Evolutionary conservation across 2,113 vertebrate species (phyloP).

Genomic region (Gavia stellata): DNA sequence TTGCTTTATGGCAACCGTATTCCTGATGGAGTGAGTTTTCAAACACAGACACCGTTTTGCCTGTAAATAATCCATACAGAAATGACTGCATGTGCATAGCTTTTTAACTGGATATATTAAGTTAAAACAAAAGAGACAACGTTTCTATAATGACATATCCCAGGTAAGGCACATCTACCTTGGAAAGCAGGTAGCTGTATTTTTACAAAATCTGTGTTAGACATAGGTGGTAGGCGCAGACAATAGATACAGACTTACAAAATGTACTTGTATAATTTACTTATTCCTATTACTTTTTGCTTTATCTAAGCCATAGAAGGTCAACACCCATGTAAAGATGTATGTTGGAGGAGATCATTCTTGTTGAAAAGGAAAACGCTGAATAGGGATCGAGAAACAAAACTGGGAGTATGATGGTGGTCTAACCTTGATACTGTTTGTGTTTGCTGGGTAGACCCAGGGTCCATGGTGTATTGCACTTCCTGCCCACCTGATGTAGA

Average conservation of each 20-base stretch:
- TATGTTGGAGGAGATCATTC: not conserved
- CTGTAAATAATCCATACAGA: not conserved
- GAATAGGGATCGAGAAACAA: not conserved
- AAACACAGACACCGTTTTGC: not conserved
- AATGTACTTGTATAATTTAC: not conserved
- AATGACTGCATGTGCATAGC: not conserved
- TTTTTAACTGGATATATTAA: not conserved
- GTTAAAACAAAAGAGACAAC: not conserved
- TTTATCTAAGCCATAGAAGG: not conserved
- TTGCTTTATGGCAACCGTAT: not conserved
- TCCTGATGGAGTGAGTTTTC: not conserved
- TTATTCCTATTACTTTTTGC: not conserved
- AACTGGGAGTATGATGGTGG: not conserved
- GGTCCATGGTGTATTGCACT: not conserved
- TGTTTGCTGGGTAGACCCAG: not conserved
- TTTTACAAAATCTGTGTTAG: not conserved
- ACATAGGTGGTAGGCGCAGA: not conserved
- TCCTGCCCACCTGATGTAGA: not conserved
- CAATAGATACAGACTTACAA: not conserved
- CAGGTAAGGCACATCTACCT: not conserved
- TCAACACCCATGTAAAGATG: not conserved
- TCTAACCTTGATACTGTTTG: not conserved
- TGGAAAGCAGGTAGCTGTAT: not conserved
- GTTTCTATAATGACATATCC: not conserved
- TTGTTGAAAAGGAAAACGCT: not conserved